Evolutionary conservation across 2,888 invertebrate genomes (phyloP), one percentile per base, ranked within the genome.

Genomic region (Schizaphis graminum): DNA sequence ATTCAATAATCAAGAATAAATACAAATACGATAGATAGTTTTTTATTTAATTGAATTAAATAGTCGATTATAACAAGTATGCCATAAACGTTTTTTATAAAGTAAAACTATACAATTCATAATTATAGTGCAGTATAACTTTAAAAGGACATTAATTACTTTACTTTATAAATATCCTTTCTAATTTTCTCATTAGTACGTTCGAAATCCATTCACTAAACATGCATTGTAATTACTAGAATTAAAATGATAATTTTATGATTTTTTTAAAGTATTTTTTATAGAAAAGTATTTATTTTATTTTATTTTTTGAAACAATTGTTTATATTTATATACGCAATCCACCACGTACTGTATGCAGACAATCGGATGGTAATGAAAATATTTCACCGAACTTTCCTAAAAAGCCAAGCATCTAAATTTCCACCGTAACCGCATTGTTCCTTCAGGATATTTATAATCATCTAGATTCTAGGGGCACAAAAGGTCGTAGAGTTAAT

Each of bases 401-500:
- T 61, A 91, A 91, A 91, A 91, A 91, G 85, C 85, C 56, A 56
- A 47, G 86, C 57, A 47, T 92, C 57, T 92, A 24, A 61, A 92
- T 87, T 35, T 61, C 91, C n/a, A 85, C 44, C 61, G 26, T 35
- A 35, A 87, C 86, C 86, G 16, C 61, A 87, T 92, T 92, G 92
- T 92, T 92, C 92, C 49, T 35, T 35, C 47, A 49, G 49, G 86
- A 87, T 87, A 92, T 92, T 87, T 87, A 92, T 92, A 92, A 87
- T 87, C 61, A 49, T 61, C 92, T 49, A 44, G 61, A 87, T 87
- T 86, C 92, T 49, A 44, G 61, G 92, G 92, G 35, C 61, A 49
- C 87, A 86, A 92, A 85, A 86, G 86, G 87, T 87, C 92, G 35
- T 92, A 87, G 92, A 92, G 61, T 92, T 87, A 87, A 87, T 86